Base-by-base conservation (phyloP, 2,113 vertebrate genomes). In the Ceratotherium simum region DNA sequence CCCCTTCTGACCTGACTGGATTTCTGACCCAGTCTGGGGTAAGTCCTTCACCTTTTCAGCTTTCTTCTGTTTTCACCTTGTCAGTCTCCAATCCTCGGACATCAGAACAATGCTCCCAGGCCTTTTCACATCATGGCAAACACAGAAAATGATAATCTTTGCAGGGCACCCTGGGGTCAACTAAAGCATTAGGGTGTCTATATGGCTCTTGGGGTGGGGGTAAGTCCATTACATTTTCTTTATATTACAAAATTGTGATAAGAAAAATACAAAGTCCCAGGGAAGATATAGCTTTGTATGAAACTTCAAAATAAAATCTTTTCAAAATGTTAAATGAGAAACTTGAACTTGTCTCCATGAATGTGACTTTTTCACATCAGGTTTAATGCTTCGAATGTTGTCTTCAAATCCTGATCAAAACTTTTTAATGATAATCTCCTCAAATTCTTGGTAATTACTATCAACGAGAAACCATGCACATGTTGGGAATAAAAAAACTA, bases 221-320 rank as follows among this genome's bases (percentile, higher is more conserved):
- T 29, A 72, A 62, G 25, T 46, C 23, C 76, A 79, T 54, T 78
- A 36, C 16, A 73, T 78, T 95, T 75, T 91, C 78, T 83, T 90
- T 86, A 25, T 62, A 76, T 67, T 42, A 62, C 25, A 56, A 27
- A 95, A 83, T 67, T 73, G 29, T 86, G 67, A n/a, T 36, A 93
- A 95, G 36, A 93, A 89, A 94, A 95, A 88, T 48, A 84, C 46
- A 27, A 81, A 89, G 36, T 94, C 42, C 29, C 67, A 91, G 31
- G 48, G n/a, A 91, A 95, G 42, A 80, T 27, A 75, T 0, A 17
- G 31, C 36, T 81, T 95, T 81, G 2, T 60, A 70, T 51, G 39
- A 97, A 83, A 92, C 23, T 75, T 46, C 36, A 18, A 96, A 97
- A 93, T 70, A 88, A 91, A 86, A 91, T 39, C 7, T 67, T 90